Base-by-base conservation (phyloP, 2,113 vertebrate genomes). In the Brienomyrus longianalis region DNA sequence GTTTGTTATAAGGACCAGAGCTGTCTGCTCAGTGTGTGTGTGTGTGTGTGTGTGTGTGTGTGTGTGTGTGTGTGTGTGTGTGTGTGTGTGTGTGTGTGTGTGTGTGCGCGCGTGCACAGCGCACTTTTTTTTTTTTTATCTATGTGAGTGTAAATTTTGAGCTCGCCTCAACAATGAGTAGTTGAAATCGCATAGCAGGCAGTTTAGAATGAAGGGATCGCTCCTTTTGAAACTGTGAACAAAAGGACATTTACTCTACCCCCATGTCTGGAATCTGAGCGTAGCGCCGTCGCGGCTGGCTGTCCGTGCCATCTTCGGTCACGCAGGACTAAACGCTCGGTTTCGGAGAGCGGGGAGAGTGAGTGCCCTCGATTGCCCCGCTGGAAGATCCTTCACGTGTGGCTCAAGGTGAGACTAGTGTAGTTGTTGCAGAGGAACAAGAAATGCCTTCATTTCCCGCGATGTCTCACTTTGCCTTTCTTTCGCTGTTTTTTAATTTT, bases 141-240 rank as follows among this genome's bases (percentile, higher is more conserved):
- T 50, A 77, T 27, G 15, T 89, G 83, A 85, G 90, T 43, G 86
- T 51, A 54, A 19, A 52, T 52, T 56, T 87, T 59, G 77, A 43
- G 77, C 52, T 74, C 10, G 84, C 87, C 88, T 89, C 89, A 84
- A 83, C 43, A 89, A 88, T 89, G 90, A 35, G 51, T 35, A 90
- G 47, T 52, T 86, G 59, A 17, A 54, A 10, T 51, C 31, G 5
- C 50, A 87, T 27, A 51, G 52, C 91, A 77, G 90, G 90, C 90
- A 27, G 48, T 39, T 48, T 77, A 21, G 4, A 89, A 17, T 54
- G 88, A 83, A 52, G 80, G 56, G 35, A 48, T 52, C 3, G 8
- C n/a, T 91, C 86, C 90, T 93, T 80, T 89, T 92, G 87, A 92
- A 93, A 94, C 94, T 94, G 95, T 95, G 95, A 95, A 95, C 77